Percentiles rank a stretch among this genome's conserved stretches.
Conservation (phyloP, 2,797 vertebrate genomes). For the Morus bassanus region DNA sequence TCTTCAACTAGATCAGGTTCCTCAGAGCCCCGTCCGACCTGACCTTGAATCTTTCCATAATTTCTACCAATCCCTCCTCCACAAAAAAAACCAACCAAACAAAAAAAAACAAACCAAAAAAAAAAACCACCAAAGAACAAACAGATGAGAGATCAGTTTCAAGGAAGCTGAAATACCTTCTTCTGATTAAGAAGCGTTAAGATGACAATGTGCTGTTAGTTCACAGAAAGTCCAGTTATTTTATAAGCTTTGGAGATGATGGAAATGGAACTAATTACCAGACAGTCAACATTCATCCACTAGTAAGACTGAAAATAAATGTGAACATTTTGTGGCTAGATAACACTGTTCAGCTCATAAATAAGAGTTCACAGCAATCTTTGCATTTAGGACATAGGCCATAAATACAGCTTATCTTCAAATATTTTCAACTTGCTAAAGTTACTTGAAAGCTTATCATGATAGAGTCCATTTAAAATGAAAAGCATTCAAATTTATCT, state of each 20-base stretch:
- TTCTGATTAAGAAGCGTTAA: background rate
- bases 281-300: background rate
- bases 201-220: background rate
- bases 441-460: constrained; percentile 18
- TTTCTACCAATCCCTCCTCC: background rate
- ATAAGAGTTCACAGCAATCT: background rate
- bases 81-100: background rate
- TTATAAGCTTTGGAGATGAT: background rate
- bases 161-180: background rate
- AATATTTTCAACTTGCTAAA: constrained; percentile 24
- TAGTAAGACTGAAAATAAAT: constrained; percentile 9
- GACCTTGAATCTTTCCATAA: background rate
- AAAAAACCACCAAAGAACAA: background rate
- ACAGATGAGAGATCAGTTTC: background rate
- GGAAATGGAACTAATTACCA: background rate
- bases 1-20: background rate
- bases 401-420: constrained; percentile 29
- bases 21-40: background rate
- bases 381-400: background rate
- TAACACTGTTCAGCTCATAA: constrained; percentile 4
- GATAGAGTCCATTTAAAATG: constrained; percentile 28
- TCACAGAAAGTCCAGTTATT: background rate
- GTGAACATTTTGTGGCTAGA: background rate
- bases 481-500: constrained; percentile 39
- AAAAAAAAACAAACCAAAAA: background rate